These are phyloP conservation scores for Empis livida DNA, from an alignment of 2,888 invertebrate species.

Conservation along the genomic window DNA sequence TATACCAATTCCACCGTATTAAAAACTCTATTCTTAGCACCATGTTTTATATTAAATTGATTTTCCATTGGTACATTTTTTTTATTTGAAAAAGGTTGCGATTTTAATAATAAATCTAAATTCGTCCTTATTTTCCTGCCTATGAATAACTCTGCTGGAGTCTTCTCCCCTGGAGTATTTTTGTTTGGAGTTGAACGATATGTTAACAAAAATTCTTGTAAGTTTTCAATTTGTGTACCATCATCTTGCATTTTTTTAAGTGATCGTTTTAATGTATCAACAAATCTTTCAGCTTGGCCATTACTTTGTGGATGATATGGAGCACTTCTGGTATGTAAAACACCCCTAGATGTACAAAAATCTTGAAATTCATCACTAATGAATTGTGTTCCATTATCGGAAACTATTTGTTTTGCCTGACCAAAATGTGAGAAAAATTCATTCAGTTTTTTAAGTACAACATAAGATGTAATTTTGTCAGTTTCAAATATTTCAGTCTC, in stretches of 20 bases:
- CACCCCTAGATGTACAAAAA: conserved; percentile 10
- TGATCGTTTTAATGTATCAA: conserved; percentile 14
- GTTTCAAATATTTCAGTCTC: conserved; percentile 6
- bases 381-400: conserved; percentile 12
- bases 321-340: conserved; percentile 12
- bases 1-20: too few species aligned
- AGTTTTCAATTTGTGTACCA: neutral
- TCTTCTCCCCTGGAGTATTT: neutral
- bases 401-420: conserved; percentile 9
- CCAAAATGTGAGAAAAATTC: conserved; percentile 7
- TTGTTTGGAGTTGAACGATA: conserved; percentile 2
- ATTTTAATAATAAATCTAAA: too few species aligned
- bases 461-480: neutral
- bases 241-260: conserved; percentile 2
- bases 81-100: too few species aligned
- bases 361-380: conserved; percentile 8
- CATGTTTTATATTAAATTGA: too few species aligned
- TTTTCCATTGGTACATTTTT: too few species aligned
- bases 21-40: too few species aligned
- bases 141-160: conserved; percentile 5
- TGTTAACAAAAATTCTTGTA: neutral
- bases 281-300: conserved; percentile 16
- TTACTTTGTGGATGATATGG: conserved; percentile 14
- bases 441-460: neutral
- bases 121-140: conserved; percentile 1